Evolutionary conservation across 2,797 vertebrate species (phyloP).

Genomic region (Dendrocincla fuliginosa): DNA sequence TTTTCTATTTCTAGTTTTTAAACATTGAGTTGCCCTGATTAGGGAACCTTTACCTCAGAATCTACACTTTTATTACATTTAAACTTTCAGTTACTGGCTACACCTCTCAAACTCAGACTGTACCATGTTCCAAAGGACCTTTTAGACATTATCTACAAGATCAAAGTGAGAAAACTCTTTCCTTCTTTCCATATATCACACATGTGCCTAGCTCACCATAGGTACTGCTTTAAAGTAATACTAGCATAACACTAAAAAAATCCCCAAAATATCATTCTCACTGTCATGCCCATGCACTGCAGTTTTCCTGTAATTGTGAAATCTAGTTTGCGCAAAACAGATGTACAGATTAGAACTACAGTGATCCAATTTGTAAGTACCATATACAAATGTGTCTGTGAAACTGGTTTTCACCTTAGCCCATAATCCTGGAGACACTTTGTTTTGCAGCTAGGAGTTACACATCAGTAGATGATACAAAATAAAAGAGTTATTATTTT

Average conservation of each 20-base stretch:
- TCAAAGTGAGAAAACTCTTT: not conserved
- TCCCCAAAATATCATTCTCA: rapidly evolving
- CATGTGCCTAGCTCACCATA: not conserved
- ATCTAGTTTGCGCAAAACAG: not conserved
- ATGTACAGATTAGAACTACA: not conserved
- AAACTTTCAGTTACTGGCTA: not conserved
- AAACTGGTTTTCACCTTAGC: not conserved
- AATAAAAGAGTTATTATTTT: not conserved
- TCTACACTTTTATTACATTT: not conserved
- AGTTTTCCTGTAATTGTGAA: not conserved
- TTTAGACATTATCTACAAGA: not conserved
- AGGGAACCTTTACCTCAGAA: not conserved
- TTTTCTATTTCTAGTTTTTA: not conserved
- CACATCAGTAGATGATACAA: not conserved
- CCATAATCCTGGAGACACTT: not conserved
- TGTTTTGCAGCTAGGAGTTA: not conserved
- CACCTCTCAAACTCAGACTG: not conserved
- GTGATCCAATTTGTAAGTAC: not conserved
- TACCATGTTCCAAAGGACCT: not conserved
- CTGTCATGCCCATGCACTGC: rapidly evolving
- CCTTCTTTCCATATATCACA: not conserved
- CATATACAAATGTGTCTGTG: not conserved
- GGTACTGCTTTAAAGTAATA: not conserved
- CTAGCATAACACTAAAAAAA: not conserved
- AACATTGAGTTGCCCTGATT: not conserved